phyloP scores from a whole-genome alignment of 2,888 invertebrate genomes.

The Yponomeuta malinellus region DNA sequence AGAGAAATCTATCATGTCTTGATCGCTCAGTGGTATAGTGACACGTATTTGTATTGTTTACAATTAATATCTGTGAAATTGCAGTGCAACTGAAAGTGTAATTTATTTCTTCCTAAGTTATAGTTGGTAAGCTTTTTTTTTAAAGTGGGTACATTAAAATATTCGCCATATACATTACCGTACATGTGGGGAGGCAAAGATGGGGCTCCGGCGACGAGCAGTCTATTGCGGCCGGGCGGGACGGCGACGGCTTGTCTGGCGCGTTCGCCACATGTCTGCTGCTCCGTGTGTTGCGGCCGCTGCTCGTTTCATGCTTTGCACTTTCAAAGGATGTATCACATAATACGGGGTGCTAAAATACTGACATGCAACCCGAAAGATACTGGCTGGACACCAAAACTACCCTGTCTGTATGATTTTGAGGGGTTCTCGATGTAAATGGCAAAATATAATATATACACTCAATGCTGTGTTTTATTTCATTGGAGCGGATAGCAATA shows the following conservation, averaged over 20 bases:
- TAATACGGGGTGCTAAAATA: neutral
- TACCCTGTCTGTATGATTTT: neutral
- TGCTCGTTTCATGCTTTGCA: neutral
- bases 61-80: too few species aligned
- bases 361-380: neutral
- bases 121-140: too few species aligned
- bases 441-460: too few species aligned
- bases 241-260: slow-evolving; percentile 12
- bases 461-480: too few species aligned
- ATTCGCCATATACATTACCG: neutral
- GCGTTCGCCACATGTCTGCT: slow-evolving; percentile 12
- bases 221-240: slow-evolving; percentile 25
- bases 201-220: slow-evolving; percentile 31
- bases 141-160: neutral
- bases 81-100: too few species aligned
- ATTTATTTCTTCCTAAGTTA: too few species aligned
- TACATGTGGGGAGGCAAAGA: neutral
- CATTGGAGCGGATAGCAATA: too few species aligned
- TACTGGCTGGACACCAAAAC: neutral
- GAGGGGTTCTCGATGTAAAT: too few species aligned
- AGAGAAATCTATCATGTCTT: too few species aligned
- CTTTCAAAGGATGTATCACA: neutral
- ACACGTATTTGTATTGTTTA: too few species aligned
- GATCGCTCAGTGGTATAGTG: too few species aligned
- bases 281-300: neutral